Evolutionary conservation across 30 jellyfish, hydroid and myxozoan species (phyloP).

Genomic region (Clytia hemisphaerica): DNA sequence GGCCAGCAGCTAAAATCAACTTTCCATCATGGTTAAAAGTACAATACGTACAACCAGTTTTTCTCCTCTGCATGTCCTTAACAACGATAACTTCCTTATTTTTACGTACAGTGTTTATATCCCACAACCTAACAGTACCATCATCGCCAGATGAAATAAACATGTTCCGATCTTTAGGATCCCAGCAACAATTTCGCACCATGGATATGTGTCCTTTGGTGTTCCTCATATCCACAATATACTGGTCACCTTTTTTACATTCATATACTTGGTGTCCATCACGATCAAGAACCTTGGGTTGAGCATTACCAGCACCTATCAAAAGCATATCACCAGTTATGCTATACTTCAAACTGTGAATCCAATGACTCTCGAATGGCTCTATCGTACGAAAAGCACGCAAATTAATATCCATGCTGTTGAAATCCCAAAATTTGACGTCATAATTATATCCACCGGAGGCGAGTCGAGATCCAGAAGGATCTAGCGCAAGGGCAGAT

Average conservation of each 20-base stretch:
- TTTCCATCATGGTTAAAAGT: conserved; percentile 71
- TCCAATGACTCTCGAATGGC: conserved; percentile 86
- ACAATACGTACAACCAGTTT: conserved; percentile 77
- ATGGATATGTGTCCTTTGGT: conserved; percentile 93
- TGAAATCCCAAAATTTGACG: conserved; percentile 93
- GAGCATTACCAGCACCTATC: conserved; percentile 80
- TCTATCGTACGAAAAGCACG: conserved; percentile 61
- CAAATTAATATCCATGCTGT: conserved; percentile 75
- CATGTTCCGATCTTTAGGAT: conserved; percentile 53
- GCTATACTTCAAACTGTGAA: conserved; percentile 65
- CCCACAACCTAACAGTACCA: conserved; percentile 95
- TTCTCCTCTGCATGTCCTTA: conserved; percentile 64
- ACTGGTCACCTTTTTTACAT: conserved; percentile 93
- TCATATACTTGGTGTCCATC: conserved; percentile 93
- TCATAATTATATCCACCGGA: conserved; percentile 89
- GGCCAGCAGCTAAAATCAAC: conserved; percentile 81
- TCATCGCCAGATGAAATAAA: conserved; percentile 82
- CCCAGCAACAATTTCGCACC: conserved; percentile 87
- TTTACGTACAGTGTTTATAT: conserved; percentile 60
- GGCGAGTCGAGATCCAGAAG: conserved; percentile 86
- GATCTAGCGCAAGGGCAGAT: conserved; percentile 86
- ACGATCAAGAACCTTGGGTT: conserved; percentile 89
- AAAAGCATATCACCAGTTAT: conserved; percentile 78
- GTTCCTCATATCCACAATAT: conserved; percentile 88
- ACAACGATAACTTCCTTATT: conserved; percentile 63